A percentile compares a stretch with the other conserved stretches of the same genome.
phyloP scores from a whole-genome alignment of 2,888 invertebrate genomes.

The Steinernema scapterisci region DNA sequence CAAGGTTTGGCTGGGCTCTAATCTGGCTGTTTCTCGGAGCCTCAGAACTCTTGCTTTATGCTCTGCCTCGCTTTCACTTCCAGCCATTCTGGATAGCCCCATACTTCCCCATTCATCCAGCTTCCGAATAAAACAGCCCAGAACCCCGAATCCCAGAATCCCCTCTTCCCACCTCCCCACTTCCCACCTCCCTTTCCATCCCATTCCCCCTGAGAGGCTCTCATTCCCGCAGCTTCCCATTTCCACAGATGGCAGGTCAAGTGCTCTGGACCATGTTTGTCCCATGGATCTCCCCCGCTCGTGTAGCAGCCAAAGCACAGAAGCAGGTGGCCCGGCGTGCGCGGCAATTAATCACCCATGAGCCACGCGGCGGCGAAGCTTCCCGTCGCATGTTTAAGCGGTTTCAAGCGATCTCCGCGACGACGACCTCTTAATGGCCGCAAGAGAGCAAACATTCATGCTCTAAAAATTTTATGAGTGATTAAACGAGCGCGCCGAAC shows the following conservation, averaged over 20 bases:
- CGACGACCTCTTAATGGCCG: constrained; percentile 24
- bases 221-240: background rate
- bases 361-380: background rate
- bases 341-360: constrained; percentile 4
- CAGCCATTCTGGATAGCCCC: too few species aligned
- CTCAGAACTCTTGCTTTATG: too few species aligned
- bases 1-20: too few species aligned
- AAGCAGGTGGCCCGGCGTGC: constrained; percentile 29
- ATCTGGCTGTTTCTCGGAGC: too few species aligned
- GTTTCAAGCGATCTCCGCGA: background rate
- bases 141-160: background rate
- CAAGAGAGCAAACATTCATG: constrained; percentile 24
- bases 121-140: too few species aligned
- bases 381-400: constrained; percentile 17
- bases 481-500: background rate
- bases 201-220: background rate
- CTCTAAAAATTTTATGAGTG: constrained; percentile 29
- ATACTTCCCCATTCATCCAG: too few species aligned
- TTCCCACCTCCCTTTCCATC: background rate
- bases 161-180: background rate
- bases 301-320: background rate
- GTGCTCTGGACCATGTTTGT: constrained; percentile 22
- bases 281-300: constrained; percentile 25
- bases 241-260: constrained; percentile 18
- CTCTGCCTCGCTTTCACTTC: too few species aligned